These are phyloP conservation scores for Amyelois transitella DNA, from an alignment of 1,140 invertebrate species.

Conservation along the genomic window DNA sequence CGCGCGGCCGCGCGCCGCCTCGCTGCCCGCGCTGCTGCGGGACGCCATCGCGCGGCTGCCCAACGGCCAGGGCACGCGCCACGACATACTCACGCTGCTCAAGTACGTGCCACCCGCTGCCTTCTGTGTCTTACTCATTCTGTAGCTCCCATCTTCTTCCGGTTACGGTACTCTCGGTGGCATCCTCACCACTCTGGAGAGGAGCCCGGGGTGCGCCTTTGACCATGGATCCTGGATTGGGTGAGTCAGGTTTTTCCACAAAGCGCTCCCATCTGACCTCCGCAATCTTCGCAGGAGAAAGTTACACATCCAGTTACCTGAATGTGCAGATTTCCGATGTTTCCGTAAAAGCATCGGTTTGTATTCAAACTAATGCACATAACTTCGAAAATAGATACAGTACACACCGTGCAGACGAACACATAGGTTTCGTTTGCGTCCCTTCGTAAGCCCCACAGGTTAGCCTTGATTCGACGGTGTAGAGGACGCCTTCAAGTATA, in stretches of 20 bases:
- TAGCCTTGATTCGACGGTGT: not conserved
- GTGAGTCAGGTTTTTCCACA: too few species aligned
- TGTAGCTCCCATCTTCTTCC: not conserved
- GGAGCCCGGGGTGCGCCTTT: too few species aligned
- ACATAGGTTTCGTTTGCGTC: not conserved
- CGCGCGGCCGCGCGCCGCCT: slow-evolving; percentile 92
- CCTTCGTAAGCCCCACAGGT: not conserved
- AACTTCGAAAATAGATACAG: too few species aligned
- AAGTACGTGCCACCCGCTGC: slow-evolving; percentile 22
- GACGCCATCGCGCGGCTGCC: slow-evolving; percentile 95
- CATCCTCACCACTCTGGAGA: too few species aligned
- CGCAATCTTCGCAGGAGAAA: not conserved
- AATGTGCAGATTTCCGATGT: too few species aligned
- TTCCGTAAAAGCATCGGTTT: too few species aligned
- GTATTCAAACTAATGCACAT: too few species aligned
- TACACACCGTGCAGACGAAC: not conserved
- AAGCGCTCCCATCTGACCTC: too few species aligned
- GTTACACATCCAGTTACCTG: too few species aligned
- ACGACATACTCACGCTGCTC: slow-evolving; percentile 81
- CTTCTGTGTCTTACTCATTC: not conserved
- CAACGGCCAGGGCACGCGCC: slow-evolving; percentile 93
- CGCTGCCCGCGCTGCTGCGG: slow-evolving; percentile 91
- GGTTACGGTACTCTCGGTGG: not conserved
- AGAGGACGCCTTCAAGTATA: too few species aligned
- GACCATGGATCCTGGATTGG: too few species aligned